phyloP scores from a whole-genome alignment of 1,140 invertebrate genomes.

The Andrena cerasifolii region DNA sequence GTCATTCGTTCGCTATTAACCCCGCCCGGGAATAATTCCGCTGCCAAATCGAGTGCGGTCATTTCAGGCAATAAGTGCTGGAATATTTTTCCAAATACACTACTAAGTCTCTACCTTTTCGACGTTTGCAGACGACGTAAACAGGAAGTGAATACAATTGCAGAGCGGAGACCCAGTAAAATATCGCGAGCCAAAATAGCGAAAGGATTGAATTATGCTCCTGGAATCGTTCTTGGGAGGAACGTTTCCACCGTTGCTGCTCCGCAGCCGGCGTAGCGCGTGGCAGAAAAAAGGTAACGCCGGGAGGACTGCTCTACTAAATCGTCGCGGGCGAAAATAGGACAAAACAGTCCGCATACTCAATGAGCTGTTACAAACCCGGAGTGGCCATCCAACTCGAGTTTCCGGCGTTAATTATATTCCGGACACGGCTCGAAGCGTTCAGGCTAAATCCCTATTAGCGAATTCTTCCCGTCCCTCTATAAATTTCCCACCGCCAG shows the following conservation, averaged over 20 bases:
- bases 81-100: no score
- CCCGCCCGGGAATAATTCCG: neutral
- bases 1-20: neutral
- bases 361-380: conserved; percentile 12
- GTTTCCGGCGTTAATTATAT: conserved; percentile 40
- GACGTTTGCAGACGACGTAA: no score
- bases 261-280: neutral
- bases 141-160: no score
- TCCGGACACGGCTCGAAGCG: neutral
- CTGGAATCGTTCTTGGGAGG: no score
- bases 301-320: neutral
- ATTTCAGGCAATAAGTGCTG: no score
- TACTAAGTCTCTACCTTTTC: no score
- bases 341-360: neutral
- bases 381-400: neutral
- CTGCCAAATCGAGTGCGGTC: neutral
- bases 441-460: conserved; percentile 23
- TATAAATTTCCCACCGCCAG: conserved; percentile 26
- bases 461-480: conserved; percentile 30
- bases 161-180: no score
- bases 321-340: conserved; percentile 2
- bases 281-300: neutral
- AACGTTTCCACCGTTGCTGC: no score
- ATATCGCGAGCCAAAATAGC: no score
- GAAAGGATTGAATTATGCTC: no score